Conservation (phyloP, 2,888 invertebrate genomes). For the Apamea monoglypha region DNA sequence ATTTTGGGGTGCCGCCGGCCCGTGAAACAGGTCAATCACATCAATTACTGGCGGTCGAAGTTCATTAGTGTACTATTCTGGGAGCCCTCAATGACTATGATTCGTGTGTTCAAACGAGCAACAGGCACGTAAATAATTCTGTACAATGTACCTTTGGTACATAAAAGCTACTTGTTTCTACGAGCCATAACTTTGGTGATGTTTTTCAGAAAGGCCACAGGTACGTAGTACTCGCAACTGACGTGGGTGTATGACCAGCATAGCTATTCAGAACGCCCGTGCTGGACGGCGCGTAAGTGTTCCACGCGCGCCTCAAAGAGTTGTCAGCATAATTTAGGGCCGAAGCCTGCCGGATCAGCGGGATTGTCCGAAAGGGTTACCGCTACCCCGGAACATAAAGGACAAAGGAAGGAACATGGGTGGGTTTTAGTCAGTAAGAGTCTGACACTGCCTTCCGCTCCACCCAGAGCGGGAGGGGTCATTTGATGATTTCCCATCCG, state of each 20-base stretch:
- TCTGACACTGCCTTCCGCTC: no score
- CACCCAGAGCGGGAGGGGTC: no score
- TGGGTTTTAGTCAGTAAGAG: no score
- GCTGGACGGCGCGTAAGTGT: no score
- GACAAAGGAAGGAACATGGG: no score
- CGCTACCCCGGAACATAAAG: no score
- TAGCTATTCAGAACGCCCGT: no score
- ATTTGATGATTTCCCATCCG: no score
- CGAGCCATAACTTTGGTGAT: not conserved
- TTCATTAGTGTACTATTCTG: conserved; percentile 67
- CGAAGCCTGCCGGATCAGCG: no score
- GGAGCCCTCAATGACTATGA: conserved; percentile 45
- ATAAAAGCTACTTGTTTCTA: not conserved
- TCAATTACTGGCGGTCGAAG: conserved; percentile 66
- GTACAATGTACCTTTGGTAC: conserved; percentile 7
- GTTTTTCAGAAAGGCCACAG: not conserved
- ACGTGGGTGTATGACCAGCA: not conserved
- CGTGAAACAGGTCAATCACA: conserved; percentile 75
- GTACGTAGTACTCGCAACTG: not conserved
- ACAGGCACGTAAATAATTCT: conserved; percentile 26
- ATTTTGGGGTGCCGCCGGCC: conserved; percentile 52
- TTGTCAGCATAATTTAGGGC: no score
- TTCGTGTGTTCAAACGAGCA: conserved; percentile 23
- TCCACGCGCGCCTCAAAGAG: no score
- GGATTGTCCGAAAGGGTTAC: no score